Percentiles rank a stretch among this genome's conserved stretches.
phyloP scores from a whole-genome alignment of 2,113 vertebrate species.

The Macrotus californicus region DNA sequence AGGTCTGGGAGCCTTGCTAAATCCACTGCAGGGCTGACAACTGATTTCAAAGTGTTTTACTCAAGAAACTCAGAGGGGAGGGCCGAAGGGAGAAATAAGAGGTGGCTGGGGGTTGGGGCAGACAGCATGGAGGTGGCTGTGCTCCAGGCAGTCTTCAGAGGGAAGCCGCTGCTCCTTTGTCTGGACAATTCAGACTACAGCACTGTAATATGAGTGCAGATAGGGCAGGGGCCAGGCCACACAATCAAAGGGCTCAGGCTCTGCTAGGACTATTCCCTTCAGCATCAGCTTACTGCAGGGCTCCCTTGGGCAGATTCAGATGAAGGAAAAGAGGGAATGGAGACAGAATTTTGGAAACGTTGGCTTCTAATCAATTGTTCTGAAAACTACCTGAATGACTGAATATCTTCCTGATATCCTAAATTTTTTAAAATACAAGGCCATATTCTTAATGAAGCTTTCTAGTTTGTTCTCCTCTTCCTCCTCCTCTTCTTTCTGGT shows the following conservation, averaged over 20 bases:
- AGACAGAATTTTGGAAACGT: constrained; percentile 30
- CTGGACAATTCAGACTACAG: not conserved
- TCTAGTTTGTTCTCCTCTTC: not conserved
- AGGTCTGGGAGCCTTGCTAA: not conserved
- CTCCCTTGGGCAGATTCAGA: not conserved
- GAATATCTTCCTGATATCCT: not conserved
- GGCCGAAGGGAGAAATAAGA: not conserved
- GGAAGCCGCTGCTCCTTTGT: constrained; percentile 5
- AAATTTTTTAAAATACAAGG: not conserved
- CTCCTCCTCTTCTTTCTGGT: not conserved
- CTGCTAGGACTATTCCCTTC: not conserved
- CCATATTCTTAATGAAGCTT: not conserved
- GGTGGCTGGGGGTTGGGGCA: not conserved
- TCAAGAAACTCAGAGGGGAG: not conserved
- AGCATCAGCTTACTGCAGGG: not conserved
- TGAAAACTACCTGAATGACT: not conserved
- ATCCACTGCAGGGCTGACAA: not conserved
- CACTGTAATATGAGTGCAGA: constrained; percentile 17
- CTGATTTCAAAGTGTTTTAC: not conserved
- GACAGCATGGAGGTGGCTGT: not conserved
- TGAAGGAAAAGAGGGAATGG: not conserved
- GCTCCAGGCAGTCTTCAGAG: not conserved
- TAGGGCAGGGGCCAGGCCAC: not conserved
- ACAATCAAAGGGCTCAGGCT: not conserved
- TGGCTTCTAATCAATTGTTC: constrained; percentile 29